Percentiles rank a stretch among this genome's conserved stretches.
phyloP scores from a whole-genome alignment of 2,797 vertebrate genomes.

The Macropus fuliginosus region DNA sequence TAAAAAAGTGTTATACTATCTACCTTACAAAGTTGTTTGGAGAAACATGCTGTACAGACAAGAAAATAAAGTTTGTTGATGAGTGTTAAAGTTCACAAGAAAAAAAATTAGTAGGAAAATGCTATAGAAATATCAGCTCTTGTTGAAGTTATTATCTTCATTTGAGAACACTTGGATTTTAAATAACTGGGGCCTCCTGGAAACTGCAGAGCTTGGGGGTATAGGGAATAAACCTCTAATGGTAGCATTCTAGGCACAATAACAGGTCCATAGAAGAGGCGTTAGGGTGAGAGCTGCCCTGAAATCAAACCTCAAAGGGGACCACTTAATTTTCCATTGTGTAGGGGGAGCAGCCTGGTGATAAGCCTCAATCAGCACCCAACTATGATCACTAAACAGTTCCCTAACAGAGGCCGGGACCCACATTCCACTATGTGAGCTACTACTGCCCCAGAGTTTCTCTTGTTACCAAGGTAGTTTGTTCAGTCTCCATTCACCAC shows the following conservation, averaged over 20 bases:
- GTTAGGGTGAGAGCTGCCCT: background rate
- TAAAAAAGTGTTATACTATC: background rate
- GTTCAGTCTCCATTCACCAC: constrained; percentile 26
- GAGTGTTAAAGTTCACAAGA: background rate
- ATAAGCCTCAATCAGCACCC: background rate
- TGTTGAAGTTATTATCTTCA: background rate
- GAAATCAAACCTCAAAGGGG: background rate
- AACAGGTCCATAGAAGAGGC: background rate
- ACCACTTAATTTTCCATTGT: background rate
- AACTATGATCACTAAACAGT: background rate
- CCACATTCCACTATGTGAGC: background rate
- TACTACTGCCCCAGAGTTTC: background rate
- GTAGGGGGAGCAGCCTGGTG: background rate
- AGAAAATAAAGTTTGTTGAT: background rate
- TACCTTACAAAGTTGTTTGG: background rate
- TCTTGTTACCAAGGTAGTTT: constrained; percentile 33
- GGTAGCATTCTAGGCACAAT: background rate
- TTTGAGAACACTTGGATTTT: background rate
- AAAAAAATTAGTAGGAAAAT: background rate
- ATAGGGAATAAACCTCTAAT: background rate
- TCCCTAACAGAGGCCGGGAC: background rate
- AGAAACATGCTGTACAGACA: background rate
- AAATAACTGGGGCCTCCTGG: background rate
- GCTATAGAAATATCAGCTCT: background rate
- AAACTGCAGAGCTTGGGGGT: background rate